Base-by-base conservation (phyloP, 2,797 vertebrate species). In the Enoplosus armatus region DNA sequence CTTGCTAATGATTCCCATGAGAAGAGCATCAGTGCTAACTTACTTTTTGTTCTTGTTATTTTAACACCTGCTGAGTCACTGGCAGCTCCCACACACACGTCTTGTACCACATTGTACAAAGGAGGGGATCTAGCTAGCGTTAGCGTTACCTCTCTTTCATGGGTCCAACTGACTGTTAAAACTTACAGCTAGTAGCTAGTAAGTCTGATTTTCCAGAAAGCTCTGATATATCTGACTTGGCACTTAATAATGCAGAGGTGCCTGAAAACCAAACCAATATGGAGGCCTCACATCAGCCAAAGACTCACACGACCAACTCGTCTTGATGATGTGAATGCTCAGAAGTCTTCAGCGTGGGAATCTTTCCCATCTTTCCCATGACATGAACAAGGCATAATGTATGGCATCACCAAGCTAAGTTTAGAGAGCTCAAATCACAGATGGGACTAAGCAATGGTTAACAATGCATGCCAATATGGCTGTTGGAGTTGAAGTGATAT, bases 251-350 rank as follows among this genome's bases (percentile, higher is more conserved):
- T 35, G 33, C 11, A 10, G 8, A 55, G 35, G 24, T 61, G 24
- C 26, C 26, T 47, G 26, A 20, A 63, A 63, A 47, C 26, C 26
- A 45, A 47, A 63, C 39, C 60, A 63, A 37, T 62, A 31, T 63
- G 10, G 27, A 35, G 1, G 22, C 22, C 22, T 50, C 29, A 24
- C 22, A 64, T 47, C 10, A 48, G 18, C 41, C 10, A 47, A 5
- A 60, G 27, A 31, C 51, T 55, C 10, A 43, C 24, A 43, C 2
- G 2, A 41, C 39, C 3, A 43, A 31, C 35, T 29, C 26, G 5
- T 29, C 37, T 15, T 45, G 26, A 55, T 5, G 20, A 47, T 2
- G 18, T 18, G 7, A 45, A 45, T 1, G 7, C 43, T 8, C 2
- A 22, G 22, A 26, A 27, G 3, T 8, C 5, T 1, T 47, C 31